Conservation (phyloP, 1,140 invertebrate genomes). For the Drosophila guanche region DNA sequence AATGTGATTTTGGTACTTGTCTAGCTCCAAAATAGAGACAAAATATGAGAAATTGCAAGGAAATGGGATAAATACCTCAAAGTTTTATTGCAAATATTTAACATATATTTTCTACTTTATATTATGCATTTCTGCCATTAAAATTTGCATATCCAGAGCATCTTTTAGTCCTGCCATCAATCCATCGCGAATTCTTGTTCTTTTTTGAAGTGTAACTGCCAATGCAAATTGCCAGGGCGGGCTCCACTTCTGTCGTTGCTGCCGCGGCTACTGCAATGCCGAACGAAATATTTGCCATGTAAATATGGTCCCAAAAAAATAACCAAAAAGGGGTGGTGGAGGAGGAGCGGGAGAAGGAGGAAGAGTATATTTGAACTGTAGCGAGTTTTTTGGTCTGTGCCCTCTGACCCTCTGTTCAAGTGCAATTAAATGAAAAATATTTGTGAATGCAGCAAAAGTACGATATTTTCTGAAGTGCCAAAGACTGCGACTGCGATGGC, state of each 20-base stretch:
- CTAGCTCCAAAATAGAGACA: no score
- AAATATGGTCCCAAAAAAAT: constrained; percentile 54
- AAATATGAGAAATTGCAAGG: no score
- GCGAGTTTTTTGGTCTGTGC: constrained; percentile 5
- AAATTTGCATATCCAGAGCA: no score
- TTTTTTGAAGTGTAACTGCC: constrained; percentile 18
- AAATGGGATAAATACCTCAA: no score
- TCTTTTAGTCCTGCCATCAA: no score
- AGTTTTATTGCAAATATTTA: no score
- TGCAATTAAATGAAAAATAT: constrained; percentile 80
- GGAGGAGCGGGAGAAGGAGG: background rate
- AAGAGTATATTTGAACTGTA: constrained; percentile 15
- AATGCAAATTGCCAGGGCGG: constrained; percentile 60
- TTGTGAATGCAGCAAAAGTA: constrained; percentile 59
- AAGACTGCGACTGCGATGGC: constrained; percentile 15
- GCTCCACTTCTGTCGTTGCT: constrained; percentile 13
- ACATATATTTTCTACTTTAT: background rate
- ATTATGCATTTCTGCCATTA: background rate
- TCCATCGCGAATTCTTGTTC: background rate
- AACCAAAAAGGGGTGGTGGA: constrained; percentile 16
- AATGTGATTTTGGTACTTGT: background rate
- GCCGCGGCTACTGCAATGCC: constrained; percentile 26
- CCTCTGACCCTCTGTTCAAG: constrained; percentile 48
- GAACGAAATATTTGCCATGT: constrained; percentile 74
- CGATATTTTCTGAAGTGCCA: constrained; percentile 47